Base-by-base conservation (phyloP, 2,888 invertebrate species). In the Onchidella celtica region DNA sequence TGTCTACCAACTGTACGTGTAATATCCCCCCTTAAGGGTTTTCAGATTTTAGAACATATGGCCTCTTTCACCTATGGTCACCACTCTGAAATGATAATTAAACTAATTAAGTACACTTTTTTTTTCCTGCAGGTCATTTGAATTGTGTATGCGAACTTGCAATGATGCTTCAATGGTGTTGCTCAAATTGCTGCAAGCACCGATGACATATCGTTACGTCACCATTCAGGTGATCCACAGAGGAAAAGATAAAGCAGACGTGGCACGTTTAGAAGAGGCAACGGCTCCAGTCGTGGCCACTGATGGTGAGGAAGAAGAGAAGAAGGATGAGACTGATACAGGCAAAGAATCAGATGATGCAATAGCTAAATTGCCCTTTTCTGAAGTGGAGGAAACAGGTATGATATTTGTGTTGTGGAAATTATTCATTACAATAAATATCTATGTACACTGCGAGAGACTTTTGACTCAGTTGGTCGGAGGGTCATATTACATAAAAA, bases 331-430 rank as follows among this genome's bases (percentile, higher is more conserved):
- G n/a, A n/a, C n/a, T n/a, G n/a, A n/a, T n/a, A n/a, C n/a, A n/a
- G n/a, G n/a, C n/a, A 34, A 17, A 47, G 66, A 65, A 11, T 40
- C 27, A 21, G 69, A 40, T 14, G 38, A 32, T 47, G 79, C 55
- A n/a, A n/a, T 61, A 36, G 63, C 38, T 24, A 73, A 72, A 63
- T 27, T 68, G 21, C 74, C 59, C 9, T 75, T 36, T 24, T 61
- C 81, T 69, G 69, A 81, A 59, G 47, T 81, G 32, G 32, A 55
- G 40, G 81, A 81, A 40, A 75, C 74, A 81, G 81, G 81, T 81
- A 68, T 55, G 27, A 38, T n/a, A 32, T 34, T n/a, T 34, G 3
- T 47, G 47, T 11, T 47, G 9, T 47, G 9, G 47, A 11, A 47
- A 11, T 9, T 47, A 6, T 47, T 47, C 47, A 47, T 47, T 11